phyloP scores from a whole-genome alignment of 2,888 invertebrate genomes.

The Tiliacea citrago region DNA sequence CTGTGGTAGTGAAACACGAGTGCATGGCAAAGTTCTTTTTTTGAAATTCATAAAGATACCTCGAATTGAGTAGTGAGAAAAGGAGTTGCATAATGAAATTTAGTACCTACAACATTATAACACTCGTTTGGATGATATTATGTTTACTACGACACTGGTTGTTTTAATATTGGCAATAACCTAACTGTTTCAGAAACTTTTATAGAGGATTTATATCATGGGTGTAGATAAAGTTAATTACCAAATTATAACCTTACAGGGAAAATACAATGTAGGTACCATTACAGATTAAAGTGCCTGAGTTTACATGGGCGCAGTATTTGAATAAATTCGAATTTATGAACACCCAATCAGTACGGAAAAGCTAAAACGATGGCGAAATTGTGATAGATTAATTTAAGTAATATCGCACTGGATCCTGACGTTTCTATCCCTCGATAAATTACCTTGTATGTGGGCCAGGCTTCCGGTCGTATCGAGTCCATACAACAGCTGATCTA shows the following conservation, averaged over 20 bases:
- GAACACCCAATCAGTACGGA: not conserved
- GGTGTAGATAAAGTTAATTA: not conserved
- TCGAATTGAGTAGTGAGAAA: too few species aligned
- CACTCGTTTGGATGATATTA: too few species aligned
- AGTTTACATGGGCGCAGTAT: not conserved
- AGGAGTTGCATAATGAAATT: too few species aligned
- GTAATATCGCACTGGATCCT: conserved; percentile 16
- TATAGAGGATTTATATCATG: too few species aligned
- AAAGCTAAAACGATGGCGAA: conserved; percentile 36
- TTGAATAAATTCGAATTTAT: not conserved
- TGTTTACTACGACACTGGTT: too few species aligned
- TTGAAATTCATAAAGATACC: too few species aligned
- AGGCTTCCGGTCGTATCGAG: conserved; percentile 36
- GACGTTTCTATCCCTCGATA: conserved; percentile 38
- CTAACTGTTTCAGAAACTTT: too few species aligned
- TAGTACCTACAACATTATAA: too few species aligned
- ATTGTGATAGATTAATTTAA: conserved; percentile 14
- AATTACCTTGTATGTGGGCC: conserved; percentile 40
- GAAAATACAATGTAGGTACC: not conserved
- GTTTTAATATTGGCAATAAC: too few species aligned
- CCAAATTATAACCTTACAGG: not conserved
- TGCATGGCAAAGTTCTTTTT: too few species aligned
- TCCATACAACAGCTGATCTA: conserved; percentile 36
- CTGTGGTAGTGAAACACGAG: too few species aligned
- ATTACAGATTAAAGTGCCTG: not conserved